Percentiles rank a stretch among this genome's conserved stretches.
These are phyloP conservation scores for Myocastor coypus DNA, from an alignment of 2,113 vertebrate species.

Conservation along the genomic window DNA sequence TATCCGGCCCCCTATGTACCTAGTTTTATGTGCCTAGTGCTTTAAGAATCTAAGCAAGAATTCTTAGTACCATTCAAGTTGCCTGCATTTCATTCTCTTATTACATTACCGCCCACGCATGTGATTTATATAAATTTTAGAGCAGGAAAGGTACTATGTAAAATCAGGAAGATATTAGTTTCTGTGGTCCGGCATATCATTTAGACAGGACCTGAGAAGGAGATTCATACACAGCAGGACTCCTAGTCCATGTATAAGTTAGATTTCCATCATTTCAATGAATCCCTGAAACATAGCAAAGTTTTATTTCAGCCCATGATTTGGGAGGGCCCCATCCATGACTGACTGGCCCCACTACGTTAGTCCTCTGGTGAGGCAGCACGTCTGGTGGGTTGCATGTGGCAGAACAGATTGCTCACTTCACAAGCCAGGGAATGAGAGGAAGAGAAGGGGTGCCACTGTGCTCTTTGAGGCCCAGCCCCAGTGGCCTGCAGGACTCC, in stretches of 20 bases:
- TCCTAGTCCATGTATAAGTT: neutral
- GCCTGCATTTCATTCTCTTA: neutral
- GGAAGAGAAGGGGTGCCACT: neutral
- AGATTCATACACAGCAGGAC: neutral
- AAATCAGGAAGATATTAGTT: neutral
- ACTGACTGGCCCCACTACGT: neutral
- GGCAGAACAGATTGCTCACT: neutral
- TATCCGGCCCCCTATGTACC: too few species aligned
- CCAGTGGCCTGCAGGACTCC: neutral
- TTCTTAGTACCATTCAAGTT: neutral
- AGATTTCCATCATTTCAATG: neutral
- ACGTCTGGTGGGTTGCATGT: neutral
- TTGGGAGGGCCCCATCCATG: neutral
- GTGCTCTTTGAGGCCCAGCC: neutral
- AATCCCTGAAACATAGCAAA: neutral
- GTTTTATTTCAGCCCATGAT: neutral
- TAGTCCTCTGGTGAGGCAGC: neutral
- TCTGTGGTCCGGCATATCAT: neutral
- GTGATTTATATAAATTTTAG: neutral
- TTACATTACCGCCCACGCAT: neutral
- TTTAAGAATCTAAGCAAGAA: conserved; percentile 33
- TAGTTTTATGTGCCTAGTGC: neutral
- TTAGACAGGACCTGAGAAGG: neutral
- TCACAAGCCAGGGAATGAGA: neutral
- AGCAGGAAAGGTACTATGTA: neutral